These are phyloP conservation scores for Pachypsylla venusta DNA, from an alignment of 1,140 invertebrate genomes.

Conservation along the genomic window DNA sequence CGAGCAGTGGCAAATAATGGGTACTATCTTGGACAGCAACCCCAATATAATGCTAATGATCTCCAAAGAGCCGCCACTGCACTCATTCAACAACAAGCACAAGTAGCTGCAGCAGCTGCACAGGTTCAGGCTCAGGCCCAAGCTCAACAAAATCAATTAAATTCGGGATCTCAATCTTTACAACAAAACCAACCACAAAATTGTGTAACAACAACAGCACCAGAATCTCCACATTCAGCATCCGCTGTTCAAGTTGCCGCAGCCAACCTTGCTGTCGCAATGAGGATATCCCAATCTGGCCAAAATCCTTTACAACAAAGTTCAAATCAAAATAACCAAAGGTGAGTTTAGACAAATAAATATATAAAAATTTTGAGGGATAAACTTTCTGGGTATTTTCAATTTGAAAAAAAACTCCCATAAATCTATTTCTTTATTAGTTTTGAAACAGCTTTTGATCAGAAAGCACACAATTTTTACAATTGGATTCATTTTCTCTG, in stretches of 20 bases:
- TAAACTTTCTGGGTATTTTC: too few relatives aligned
- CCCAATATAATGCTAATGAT: constrained; percentile 50
- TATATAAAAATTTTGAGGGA: not conserved
- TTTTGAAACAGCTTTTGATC: too few relatives aligned
- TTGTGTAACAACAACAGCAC: not conserved
- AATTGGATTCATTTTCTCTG: too few relatives aligned
- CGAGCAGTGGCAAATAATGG: constrained; percentile 21
- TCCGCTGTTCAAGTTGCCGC: constrained; percentile 48
- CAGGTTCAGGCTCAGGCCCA: constrained; percentile 11
- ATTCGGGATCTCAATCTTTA: not conserved
- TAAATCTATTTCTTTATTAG: too few relatives aligned
- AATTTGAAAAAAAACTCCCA: too few relatives aligned
- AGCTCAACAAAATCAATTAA: constrained; percentile 8
- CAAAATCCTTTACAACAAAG: constrained; percentile 21
- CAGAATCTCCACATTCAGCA: constrained; percentile 23
- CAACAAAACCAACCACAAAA: not conserved
- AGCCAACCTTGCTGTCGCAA: constrained; percentile 60
- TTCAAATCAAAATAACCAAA: constrained; percentile 23
- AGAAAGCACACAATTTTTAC: too few relatives aligned
- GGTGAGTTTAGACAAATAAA: constrained; percentile 17
- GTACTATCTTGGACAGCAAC: constrained; percentile 16
- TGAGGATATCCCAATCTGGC: constrained; percentile 45
- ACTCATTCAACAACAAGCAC: constrained; percentile 39
- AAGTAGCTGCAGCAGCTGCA: constrained; percentile 20
- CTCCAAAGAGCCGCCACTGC: constrained; percentile 55